A percentile compares a stretch with the other conserved stretches of the same genome.
Evolutionary conservation across 2,113 vertebrate genomes (phyloP).

Genomic region (Nycticryphes semicollaris): DNA sequence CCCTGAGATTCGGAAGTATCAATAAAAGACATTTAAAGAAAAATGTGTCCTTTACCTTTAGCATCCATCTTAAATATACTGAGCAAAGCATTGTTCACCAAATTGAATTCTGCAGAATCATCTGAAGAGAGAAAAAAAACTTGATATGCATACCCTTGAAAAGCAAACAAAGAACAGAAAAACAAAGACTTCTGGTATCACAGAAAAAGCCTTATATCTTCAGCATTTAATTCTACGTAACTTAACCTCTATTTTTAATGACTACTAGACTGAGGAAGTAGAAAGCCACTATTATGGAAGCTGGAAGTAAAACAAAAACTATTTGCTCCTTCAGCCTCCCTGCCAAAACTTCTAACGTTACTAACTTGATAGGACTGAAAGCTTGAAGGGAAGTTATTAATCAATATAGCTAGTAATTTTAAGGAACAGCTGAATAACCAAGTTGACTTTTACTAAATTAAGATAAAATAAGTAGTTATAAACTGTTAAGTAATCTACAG

Average conservation of each 20-base stretch:
- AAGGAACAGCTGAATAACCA: neutral
- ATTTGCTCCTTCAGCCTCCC: neutral
- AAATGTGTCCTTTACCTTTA: conserved; percentile 80
- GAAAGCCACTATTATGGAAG: neutral
- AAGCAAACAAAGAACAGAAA: neutral
- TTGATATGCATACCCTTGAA: neutral
- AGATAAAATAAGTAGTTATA: neutral
- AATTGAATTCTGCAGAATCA: conserved; percentile 96
- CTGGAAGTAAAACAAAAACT: neutral
- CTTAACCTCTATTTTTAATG: neutral
- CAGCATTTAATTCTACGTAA: neutral
- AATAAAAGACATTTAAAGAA: neutral
- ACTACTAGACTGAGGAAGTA: neutral
- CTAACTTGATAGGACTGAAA: neutral
- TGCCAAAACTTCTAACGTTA: neutral
- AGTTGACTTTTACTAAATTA: neutral
- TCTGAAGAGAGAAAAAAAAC: conserved; percentile 75
- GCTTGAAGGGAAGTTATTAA: neutral
- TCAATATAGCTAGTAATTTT: neutral
- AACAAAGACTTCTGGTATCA: neutral
- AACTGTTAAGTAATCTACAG: neutral
- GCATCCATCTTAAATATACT: conserved; percentile 99
- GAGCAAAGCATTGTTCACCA: conserved; percentile 91
- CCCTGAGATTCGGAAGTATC: neutral
- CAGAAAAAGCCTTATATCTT: neutral